Evolutionary conservation across 1,140 invertebrate genomes (phyloP), one percentile per base, ranked within the genome.

Genomic region (Asbolus verrucosus): DNA sequence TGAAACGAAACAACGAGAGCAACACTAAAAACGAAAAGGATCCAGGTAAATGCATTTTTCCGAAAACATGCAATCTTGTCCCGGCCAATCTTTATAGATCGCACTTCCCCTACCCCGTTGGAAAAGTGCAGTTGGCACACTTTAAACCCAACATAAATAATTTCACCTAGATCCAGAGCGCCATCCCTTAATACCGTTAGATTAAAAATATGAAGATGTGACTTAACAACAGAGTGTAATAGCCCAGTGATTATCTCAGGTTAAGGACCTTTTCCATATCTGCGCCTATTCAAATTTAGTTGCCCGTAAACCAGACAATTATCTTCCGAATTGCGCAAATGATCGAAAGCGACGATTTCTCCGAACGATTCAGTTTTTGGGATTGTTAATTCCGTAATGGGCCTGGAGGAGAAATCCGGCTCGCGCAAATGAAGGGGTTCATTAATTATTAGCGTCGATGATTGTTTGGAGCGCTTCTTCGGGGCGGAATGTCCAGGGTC

Each of bases 291-390:
- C 46, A 54, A 24, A 54, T 54, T 54, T 54, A 54, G 46, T 54
- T 54, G 46, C 19, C 46, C 46, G 27, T 54, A 54, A 54, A 54
- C 46, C 13, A 54, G 46, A 54, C 46, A 54, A 54, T 54, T 54
- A 54, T 54, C 46, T 27, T 21, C 46, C 9, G 46, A 54, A 54
- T 54, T 27, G 46, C 46, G 46, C 46, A 54, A 54, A 54, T 54
- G 46, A 54, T 54, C 46, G 46, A 54, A 54, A 54, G 24, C 18
- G 46, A 54, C 13, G 46, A 54, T 54, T n/a, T n/a, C n/a, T n/a
- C n/a, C n/a, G n/a, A n/a, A n/a, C n/a, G n/a, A n/a, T n/a, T n/a
- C n/a, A 19, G 16, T 46, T 46, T 46, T 46, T 21, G 9, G 9
- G 41, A 41, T 41, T 41, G 19, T 46, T 43, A 43, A 54, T 54